phyloP scores from a whole-genome alignment of 2,888 invertebrate species.

The Eristalis tenax region DNA sequence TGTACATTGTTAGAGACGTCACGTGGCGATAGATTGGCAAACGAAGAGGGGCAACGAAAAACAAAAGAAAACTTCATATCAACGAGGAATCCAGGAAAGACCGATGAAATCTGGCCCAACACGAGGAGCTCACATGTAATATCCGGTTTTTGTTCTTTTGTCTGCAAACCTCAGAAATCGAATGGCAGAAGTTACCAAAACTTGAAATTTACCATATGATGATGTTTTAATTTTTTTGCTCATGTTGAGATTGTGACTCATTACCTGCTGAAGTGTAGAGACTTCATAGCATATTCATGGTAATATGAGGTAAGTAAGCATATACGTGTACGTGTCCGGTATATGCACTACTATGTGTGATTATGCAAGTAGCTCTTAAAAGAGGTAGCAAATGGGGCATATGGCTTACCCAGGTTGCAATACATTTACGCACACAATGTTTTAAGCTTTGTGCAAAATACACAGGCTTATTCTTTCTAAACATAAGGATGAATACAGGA shows the following conservation, averaged over 20 bases:
- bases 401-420: too few relatives aligned
- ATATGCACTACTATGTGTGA: too few relatives aligned
- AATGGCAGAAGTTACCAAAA: background rate
- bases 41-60: constrained; percentile 1
- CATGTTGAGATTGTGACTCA: too few relatives aligned
- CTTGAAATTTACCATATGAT: background rate
- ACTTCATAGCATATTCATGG: too few relatives aligned
- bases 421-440: too few relatives aligned
- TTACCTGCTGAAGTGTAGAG: background rate
- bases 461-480: too few relatives aligned
- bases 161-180: constrained; percentile 8
- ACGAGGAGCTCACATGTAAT: constrained; percentile 29
- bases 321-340: too few relatives aligned
- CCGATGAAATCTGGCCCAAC: constrained; percentile 42
- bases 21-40: constrained; percentile 43
- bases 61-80: constrained; percentile 33
- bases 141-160: background rate
- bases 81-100: constrained; percentile 24
- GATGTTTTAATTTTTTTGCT: background rate
- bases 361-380: too few relatives aligned
- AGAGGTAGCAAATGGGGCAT: too few relatives aligned
- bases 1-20: constrained; percentile 41
- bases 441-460: too few relatives aligned
- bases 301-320: too few relatives aligned
- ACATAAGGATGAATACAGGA: too few relatives aligned